A percentile compares a stretch with the other conserved stretches of the same genome.
phyloP scores from a whole-genome alignment of 2,888 invertebrate species.

The Lasioglossum vierecki region DNA sequence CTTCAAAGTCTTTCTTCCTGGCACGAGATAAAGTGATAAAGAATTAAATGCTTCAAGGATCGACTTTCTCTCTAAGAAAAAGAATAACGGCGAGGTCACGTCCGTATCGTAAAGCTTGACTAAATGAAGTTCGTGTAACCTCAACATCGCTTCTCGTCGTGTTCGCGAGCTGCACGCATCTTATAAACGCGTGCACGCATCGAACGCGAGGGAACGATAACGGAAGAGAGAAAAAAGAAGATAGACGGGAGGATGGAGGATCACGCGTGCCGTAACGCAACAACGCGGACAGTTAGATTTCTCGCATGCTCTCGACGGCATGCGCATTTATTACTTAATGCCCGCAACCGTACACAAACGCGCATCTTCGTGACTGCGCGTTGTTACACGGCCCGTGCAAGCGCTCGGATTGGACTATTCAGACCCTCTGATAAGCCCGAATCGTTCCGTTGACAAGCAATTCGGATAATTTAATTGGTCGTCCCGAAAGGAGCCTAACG shows the following conservation, averaged over 20 bases:
- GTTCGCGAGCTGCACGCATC: constrained; percentile 40
- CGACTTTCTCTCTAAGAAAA: background rate
- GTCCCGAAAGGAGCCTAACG: constrained; percentile 8
- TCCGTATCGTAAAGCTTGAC: background rate
- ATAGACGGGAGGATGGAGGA: constrained; percentile 13
- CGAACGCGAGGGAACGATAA: background rate
- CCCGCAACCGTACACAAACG: constrained; percentile 43
- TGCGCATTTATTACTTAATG: constrained; percentile 67
- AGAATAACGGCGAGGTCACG: background rate
- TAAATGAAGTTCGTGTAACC: background rate
- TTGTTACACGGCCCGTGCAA: constrained; percentile 47
- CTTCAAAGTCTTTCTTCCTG: too few relatives aligned
- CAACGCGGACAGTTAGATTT: constrained; percentile 59
- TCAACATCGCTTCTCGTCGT: background rate
- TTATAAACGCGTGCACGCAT: constrained; percentile 24
- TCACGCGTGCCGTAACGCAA: constrained; percentile 50
- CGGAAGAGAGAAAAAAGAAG: constrained; percentile 1
- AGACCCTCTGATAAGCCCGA: constrained; percentile 40
- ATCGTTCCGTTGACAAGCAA: constrained; percentile 52
- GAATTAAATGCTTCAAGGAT: background rate
- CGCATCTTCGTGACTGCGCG: constrained; percentile 50
- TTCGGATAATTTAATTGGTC: constrained; percentile 59
- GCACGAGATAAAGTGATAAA: too few relatives aligned
- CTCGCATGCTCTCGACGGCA: constrained; percentile 50
- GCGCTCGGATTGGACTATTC: constrained; percentile 48